phyloP scores from a whole-genome alignment of 2,113 vertebrate genomes.

The Amblyornis subalaris region DNA sequence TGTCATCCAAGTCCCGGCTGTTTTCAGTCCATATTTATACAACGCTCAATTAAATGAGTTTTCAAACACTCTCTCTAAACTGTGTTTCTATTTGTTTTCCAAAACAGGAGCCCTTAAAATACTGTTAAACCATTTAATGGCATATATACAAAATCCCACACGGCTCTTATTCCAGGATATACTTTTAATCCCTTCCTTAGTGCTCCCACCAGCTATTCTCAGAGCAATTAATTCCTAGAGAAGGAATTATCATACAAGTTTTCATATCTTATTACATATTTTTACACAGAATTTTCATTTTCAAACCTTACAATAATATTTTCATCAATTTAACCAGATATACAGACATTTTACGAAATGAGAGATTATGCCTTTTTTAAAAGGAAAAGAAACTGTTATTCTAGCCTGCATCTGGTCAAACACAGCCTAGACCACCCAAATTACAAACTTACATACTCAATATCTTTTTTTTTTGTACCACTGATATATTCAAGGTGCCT shows the following conservation, averaged over 20 bases:
- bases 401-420: background rate
- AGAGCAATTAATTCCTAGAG: background rate
- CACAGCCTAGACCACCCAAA: background rate
- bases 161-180: background rate
- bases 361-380: background rate
- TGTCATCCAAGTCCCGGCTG: background rate
- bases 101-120: slow-evolving; percentile 23
- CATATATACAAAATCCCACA: background rate
- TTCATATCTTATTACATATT: background rate
- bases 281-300: background rate
- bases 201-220: background rate
- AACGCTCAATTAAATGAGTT: slow-evolving; percentile 46
- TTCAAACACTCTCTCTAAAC: slow-evolving; percentile 43
- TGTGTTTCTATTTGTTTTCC: background rate
- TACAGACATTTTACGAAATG: background rate
- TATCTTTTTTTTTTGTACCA: background rate
- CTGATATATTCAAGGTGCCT: background rate
- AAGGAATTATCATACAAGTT: background rate
- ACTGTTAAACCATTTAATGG: background rate
- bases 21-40: background rate
- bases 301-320: background rate
- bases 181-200: background rate
- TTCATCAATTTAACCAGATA: background rate
- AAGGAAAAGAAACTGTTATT: background rate
- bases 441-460: background rate